Base-by-base conservation (phyloP, 2,888 invertebrate species). In the Cryptocephalus moraei region DNA sequence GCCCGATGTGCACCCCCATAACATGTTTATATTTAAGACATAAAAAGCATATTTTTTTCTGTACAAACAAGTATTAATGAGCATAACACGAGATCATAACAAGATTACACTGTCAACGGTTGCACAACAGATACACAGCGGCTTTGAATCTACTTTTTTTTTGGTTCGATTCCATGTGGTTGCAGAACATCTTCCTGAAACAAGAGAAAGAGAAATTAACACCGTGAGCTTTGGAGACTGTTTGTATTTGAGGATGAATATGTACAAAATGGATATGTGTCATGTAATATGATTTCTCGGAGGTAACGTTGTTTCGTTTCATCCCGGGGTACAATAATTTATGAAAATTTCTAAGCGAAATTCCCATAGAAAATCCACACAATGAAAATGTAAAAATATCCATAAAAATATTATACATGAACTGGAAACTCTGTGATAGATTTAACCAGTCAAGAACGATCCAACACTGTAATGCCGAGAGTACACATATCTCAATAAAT, bases 41-140 rank as follows among this genome's bases (percentile, higher is more conserved):
- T 62, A 62, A 62, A 61, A 61, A 62, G 62, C 62, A 56, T 50
- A 48, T 57, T 56, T 56, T 56, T 59, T 59, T 64, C 67, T 69
- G 67, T 69, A 68, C 69, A 69, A 69, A 68, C 67, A 68, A 66
- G 64, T 63, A 65, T 61, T 64, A 62, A 66, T 68, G 65, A 68
- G 65, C 67, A 65, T 67, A 68, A 68, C 66, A 68, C 67, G 69
- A 69, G 68, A 69, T 69, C 69, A 69, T 62, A 67, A 65, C 64
- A 66, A 66, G 59, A 63, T 65, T 65, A 64, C 62, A 64, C 57
- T 53, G 55, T 55, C 55, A 53, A 53, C 50, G 58, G 60, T 59
- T 61, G 59, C 58, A 61, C 62, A 63, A 62, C 63, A 62, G 58
- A 61, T 60, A 62, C 59, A 59, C 57, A 60, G 60, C 60, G 61